A percentile compares a stretch with the other conserved stretches of the same genome.
Evolutionary conservation across 2,888 invertebrate genomes (phyloP).

Genomic region (Campaea margaritaria): DNA sequence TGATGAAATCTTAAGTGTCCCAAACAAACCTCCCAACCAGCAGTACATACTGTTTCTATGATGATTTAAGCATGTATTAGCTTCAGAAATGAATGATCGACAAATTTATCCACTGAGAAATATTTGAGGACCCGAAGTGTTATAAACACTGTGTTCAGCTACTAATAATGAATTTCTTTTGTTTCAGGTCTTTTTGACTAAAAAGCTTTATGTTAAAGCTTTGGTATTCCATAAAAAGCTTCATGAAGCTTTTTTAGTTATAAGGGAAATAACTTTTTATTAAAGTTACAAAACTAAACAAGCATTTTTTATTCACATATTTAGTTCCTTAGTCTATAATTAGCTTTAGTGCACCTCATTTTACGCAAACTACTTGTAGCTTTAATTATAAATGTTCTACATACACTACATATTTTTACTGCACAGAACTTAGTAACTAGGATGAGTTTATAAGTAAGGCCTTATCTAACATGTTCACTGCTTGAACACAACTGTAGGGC

Average conservation of each 20-base stretch:
- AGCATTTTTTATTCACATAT: constrained; percentile 25
- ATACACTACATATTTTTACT: too few relatives aligned
- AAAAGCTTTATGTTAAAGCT: constrained; percentile 78
- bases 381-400: too few relatives aligned
- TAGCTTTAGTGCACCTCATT: too few relatives aligned
- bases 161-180: constrained; percentile 58
- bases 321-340: too few relatives aligned
- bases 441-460: too few relatives aligned
- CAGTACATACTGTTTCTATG: not conserved
- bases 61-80: constrained; percentile 83
- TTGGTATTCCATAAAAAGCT: constrained; percentile 77
- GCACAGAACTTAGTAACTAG: too few relatives aligned
- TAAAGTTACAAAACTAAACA: constrained; percentile 59
- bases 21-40: too few relatives aligned
- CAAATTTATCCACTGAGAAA: constrained; percentile 60
- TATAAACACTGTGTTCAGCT: constrained; percentile 1
- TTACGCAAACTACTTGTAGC: too few relatives aligned
- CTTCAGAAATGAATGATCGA: constrained; percentile 80
- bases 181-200: constrained; percentile 92
- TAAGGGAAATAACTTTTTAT: constrained; percentile 76
- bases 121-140: not conserved
- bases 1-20: too few relatives aligned
- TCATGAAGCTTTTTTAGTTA: constrained; percentile 77
- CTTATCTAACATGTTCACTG: too few relatives aligned
- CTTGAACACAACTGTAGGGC: too few relatives aligned